These are phyloP conservation scores for Micrasema longulum DNA, from an alignment of 1,140 invertebrate species.

Conservation along the genomic window DNA sequence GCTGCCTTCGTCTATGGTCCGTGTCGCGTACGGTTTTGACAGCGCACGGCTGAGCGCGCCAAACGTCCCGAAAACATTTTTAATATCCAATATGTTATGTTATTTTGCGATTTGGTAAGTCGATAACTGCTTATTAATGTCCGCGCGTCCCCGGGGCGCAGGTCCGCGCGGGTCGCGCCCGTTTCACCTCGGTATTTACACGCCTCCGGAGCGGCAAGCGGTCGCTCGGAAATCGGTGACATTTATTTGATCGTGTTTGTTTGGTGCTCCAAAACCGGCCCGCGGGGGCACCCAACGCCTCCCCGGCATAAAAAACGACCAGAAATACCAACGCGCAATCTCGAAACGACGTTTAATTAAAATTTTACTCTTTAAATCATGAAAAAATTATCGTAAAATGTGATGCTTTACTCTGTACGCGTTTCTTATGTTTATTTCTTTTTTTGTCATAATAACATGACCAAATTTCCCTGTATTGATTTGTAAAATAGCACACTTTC, in stretches of 20 bases:
- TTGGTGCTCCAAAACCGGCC: neutral
- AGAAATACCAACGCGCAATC: too few relatives aligned
- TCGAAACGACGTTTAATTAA: too few relatives aligned
- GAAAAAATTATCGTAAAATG: neutral
- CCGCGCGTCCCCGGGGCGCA: neutral
- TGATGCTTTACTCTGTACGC: too few relatives aligned
- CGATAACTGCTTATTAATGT: neutral
- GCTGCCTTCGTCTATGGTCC: too few relatives aligned
- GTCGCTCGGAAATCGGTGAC: neutral
- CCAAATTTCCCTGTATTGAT: too few relatives aligned
- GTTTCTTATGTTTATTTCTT: too few relatives aligned
- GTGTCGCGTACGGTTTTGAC: too few relatives aligned
- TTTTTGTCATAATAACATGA: too few relatives aligned
- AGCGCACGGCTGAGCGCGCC: conserved; percentile 8
- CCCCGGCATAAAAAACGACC: too few relatives aligned
- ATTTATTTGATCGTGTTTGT: conserved; percentile 10
- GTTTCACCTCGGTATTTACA: neutral
- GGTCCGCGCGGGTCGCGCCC: neutral
- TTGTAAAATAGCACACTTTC: too few relatives aligned
- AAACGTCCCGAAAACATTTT: conserved; percentile 12
- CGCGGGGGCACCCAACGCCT: too few relatives aligned
- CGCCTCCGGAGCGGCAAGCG: neutral
- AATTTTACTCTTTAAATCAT: neutral
- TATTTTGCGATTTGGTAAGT: conserved; percentile 12
- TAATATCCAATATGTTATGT: conserved; percentile 16